phyloP scores from a whole-genome alignment of 2,888 invertebrate genomes.

The Mesorhabditis sp. region DNA sequence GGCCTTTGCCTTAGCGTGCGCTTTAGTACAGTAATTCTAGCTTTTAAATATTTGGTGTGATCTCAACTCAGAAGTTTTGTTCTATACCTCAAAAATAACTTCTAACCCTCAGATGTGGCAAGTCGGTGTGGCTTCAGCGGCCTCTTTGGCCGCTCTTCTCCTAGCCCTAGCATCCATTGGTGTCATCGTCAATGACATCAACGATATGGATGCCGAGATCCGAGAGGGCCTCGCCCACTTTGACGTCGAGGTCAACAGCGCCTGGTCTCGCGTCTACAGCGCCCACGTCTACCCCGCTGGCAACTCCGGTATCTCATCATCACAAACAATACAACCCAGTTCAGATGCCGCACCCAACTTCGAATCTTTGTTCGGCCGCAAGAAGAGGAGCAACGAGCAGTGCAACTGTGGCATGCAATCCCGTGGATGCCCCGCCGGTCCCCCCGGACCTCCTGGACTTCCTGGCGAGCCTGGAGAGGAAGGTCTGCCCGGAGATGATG shows the following conservation, averaged over 20 bases:
- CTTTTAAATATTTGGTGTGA: too few species aligned
- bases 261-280: constrained; percentile 23
- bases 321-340: neutral
- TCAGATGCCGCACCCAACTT: constrained; percentile 21
- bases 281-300: constrained; percentile 26
- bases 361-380: constrained; percentile 25
- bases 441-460: constrained; percentile 22
- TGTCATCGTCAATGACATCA: constrained; percentile 7
- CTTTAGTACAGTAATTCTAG: too few species aligned
- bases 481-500: constrained; percentile 20
- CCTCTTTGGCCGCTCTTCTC: neutral
- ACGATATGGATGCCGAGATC: neutral
- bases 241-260: constrained; percentile 25
- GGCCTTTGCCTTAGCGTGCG: too few species aligned
- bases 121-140: constrained; percentile 3
- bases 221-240: constrained; percentile 7
- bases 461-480: constrained; percentile 23
- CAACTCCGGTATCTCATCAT: constrained; percentile 7
- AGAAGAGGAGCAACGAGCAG: constrained; percentile 28
- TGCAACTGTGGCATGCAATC: constrained; percentile 27
- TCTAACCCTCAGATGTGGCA: neutral
- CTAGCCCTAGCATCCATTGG: neutral
- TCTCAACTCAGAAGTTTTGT: too few species aligned
- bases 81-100: too few species aligned
- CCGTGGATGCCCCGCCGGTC: constrained; percentile 26